Base-by-base conservation (phyloP, 2,888 invertebrate genomes). In the Erpobdella octoculata region DNA sequence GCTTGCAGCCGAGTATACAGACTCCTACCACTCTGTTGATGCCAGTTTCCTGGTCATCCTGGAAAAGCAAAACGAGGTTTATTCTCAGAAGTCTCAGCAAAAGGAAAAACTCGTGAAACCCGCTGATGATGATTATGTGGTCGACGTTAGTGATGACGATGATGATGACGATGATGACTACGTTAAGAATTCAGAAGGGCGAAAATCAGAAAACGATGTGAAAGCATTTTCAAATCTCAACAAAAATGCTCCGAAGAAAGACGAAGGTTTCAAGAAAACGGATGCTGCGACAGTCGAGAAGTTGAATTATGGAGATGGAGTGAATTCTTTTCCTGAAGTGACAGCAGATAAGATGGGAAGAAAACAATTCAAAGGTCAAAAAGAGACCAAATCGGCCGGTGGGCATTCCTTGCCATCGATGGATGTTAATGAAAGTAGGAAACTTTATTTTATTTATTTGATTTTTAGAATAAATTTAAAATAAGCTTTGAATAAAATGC, bases 11-110 rank as follows among this genome's bases (percentile, higher is more conserved):
- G 67, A 70, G 12, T 68, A 37, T 38, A 18, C 72, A 53, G 38
- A 69, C 18, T 38, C 64, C 8, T 70, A 72, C 31, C 70, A 70
- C 33, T 70, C 72, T 15, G 64, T 68, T 15, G 70, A 72, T n/a
- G 58, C 66, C 0, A 59, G 69, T 36, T 37, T 72, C 35, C 12
- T 46, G 12, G 38, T 58, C 31, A 58, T 70, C n/a, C 28, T 67
- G 21, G 68, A 58, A 41, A 58, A 37, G 38, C 59, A 68, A 1
- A 6, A 25, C 18, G 28, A 53, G 53, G 53, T 25, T 21, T n/a
- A n/a, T n/a, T n/a, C n/a, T n/a, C n/a, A n/a, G n/a, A n/a, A n/a
- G n/a, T n/a, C n/a, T n/a, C n/a, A n/a, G n/a, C n/a, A n/a, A n/a
- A n/a, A n/a, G n/a, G n/a, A n/a, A n/a, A 53, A 1, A 28, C 38